Evolutionary conservation across 2,113 vertebrate genomes (phyloP).

Genomic region (Aegotheles bennettii): DNA sequence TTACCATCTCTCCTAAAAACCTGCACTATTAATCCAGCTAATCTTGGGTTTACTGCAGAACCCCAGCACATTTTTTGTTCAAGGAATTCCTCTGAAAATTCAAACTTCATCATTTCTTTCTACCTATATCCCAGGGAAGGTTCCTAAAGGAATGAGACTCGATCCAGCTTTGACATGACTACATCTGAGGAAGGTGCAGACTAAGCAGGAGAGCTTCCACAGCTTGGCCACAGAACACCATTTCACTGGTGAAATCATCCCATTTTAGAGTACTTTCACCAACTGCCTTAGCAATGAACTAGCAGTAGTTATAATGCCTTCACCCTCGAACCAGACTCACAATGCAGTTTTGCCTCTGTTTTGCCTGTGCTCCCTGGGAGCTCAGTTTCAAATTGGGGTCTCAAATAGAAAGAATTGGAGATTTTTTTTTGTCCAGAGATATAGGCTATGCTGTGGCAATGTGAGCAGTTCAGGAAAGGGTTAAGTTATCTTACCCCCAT

Average conservation of each 20-base stretch:
- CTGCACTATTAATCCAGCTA: background rate
- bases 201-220: background rate
- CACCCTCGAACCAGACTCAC: background rate
- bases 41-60: background rate
- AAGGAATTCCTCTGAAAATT: background rate
- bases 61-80: fast-evolving
- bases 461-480: background rate
- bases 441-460: background rate
- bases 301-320: background rate
- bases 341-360: background rate
- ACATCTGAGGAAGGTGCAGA: background rate
- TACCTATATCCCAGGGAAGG: background rate
- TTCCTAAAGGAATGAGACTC: background rate
- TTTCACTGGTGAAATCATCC: background rate
- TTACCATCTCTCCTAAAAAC: background rate
- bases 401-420: background rate
- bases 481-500: background rate
- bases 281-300: background rate
- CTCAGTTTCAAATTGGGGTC: background rate
- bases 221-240: background rate
- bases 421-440: background rate
- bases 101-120: background rate
- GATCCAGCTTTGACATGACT: background rate
- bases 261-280: background rate
- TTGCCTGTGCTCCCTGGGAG: background rate